These are phyloP conservation scores for Enteromius treurensis DNA, from an alignment of 2,797 vertebrate species.

Conservation along the genomic window DNA sequence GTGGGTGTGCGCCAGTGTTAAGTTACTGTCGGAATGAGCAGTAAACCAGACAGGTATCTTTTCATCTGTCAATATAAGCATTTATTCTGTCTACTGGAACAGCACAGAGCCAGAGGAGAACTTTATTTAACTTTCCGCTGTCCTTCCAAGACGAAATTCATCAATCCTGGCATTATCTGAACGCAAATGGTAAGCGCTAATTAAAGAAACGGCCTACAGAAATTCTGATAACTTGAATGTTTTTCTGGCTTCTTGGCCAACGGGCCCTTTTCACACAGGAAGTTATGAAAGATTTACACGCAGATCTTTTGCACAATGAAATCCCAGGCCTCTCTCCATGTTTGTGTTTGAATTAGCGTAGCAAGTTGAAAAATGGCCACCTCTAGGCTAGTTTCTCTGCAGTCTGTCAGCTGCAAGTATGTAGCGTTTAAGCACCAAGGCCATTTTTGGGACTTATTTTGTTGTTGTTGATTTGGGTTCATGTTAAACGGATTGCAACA, in stretches of 20 bases:
- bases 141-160: conserved; percentile 73
- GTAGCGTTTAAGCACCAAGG: conserved; percentile 22
- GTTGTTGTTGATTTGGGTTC: conserved; percentile 21
- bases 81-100: conserved; percentile 70
- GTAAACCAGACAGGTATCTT: conserved; percentile 61
- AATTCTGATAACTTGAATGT: conserved; percentile 78
- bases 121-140: conserved; percentile 62
- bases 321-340: conserved; percentile 67
- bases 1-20: conserved; percentile 62
- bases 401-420: conserved; percentile 50
- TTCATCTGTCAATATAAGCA: conserved; percentile 68
- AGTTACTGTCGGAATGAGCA: conserved; percentile 69
- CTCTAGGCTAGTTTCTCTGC: conserved; percentile 54
- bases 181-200: conserved; percentile 81
- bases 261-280: conserved; percentile 79
- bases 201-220: conserved; percentile 83
- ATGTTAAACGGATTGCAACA: conserved; percentile 54
- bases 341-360: conserved; percentile 58
- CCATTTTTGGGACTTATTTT: conserved; percentile 13
- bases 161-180: conserved; percentile 82
- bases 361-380: conserved; percentile 61
- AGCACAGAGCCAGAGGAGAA: conserved; percentile 54
- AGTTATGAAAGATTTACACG: conserved; percentile 82
- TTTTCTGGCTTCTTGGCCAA: conserved; percentile 69
- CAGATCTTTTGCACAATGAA: conserved; percentile 81